Evolutionary conservation across 92 coral and sea anemone genomes (phyloP), one percentile per base, ranked within the genome.

Genomic region (Pocillopora meandrina): DNA sequence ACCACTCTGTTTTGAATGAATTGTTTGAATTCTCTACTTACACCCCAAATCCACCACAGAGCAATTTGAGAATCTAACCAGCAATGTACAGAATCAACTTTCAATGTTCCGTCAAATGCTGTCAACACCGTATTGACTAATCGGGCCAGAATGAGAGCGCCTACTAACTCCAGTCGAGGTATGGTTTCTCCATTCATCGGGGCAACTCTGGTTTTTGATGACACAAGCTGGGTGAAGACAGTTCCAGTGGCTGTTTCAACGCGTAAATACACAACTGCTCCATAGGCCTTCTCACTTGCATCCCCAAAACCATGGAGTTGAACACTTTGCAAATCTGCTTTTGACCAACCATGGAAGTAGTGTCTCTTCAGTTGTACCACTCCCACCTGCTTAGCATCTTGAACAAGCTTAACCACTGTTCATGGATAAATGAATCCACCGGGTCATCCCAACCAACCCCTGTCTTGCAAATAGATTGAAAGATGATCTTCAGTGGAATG

Each of bases 21-120:
- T 62, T 88, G 88, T 83, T 83, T 88, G 80, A 74, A 88, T 77
- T 83, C 85, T 82, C 73, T 72, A 20, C 52, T 72, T 64, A 72
- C 56, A 19, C 82, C 76, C 82, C 82, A 80, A 55, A 87, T 87
- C 86, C 86, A 80, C 89, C 89, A 78, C 59, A 86, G 57, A 16
- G 89, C 82, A 77, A 77, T 77, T 77, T 77, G 71, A n/a, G 82
- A 77, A 58, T 77, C 70, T n/a, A 77, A 56, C 82, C 82, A 77
- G 82, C 71, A 77, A 42, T 9, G 65, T 0, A 64, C 49, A 10
- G 61, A 47, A 61, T 68, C 64, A 31, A 81, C 35, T 66, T 66
- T 68, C 62, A 81, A 49, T 14, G 63, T 66, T 81, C 76, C 63
- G 10, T 66, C 76, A 42, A 81, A 81, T 47, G 85, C 85, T 23